Evolutionary conservation across 1,140 invertebrate genomes (phyloP).

Genomic region (Drosophila pseudoananassae): DNA sequence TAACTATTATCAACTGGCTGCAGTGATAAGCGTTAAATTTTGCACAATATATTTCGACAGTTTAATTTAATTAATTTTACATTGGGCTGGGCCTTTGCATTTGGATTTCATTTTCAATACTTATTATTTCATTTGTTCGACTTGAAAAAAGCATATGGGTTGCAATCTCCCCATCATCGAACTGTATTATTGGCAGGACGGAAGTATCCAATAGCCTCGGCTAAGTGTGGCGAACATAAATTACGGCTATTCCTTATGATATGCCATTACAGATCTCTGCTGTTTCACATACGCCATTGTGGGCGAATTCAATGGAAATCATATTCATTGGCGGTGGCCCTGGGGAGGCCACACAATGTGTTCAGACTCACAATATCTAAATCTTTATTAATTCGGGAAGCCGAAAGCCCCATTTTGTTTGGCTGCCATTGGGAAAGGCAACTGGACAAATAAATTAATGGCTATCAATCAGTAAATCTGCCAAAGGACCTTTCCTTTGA

Average conservation of each 20-base stretch:
- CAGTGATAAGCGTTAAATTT: not conserved
- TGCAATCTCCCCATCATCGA: not conserved
- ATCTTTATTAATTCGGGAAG: conserved; percentile 76
- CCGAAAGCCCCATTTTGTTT: conserved; percentile 12
- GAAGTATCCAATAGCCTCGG: conserved; percentile 30
- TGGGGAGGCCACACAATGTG: conserved; percentile 21
- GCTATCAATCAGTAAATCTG: conserved; percentile 82
- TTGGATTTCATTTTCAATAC: too few relatives aligned
- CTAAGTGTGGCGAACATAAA: conserved; percentile 19
- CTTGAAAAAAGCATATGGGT: too few relatives aligned
- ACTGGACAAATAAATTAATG: conserved; percentile 81
- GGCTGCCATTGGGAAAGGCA: conserved; percentile 28
- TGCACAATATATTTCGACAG: not conserved
- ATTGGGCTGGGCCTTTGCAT: too few relatives aligned
- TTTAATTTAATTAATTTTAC: too few relatives aligned
- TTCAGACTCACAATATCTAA: conserved; percentile 72
- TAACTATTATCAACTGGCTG: not conserved
- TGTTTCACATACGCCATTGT: conserved; percentile 44
- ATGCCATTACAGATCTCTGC: conserved; percentile 37
- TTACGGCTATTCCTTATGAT: conserved; percentile 50
- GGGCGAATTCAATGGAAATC: conserved; percentile 40
- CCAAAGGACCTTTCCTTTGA: conserved; percentile 77
- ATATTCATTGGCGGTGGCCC: conserved; percentile 37
- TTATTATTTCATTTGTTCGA: too few relatives aligned
- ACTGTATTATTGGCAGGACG: conserved; percentile 1